Conservation (phyloP, 2,888 invertebrate species). For the Gymnoscelis rufifasciata region DNA sequence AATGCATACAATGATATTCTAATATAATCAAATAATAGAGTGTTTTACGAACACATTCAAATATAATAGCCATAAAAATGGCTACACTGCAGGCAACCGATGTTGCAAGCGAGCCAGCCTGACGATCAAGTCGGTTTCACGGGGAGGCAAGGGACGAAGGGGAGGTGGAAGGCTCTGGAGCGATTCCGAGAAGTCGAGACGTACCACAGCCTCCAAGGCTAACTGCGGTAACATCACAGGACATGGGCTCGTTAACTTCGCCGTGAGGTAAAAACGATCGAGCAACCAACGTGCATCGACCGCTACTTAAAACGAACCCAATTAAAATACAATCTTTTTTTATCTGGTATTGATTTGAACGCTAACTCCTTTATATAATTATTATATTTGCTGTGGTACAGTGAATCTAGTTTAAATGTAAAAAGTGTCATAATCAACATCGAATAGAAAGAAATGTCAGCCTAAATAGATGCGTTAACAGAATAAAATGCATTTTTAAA, state of each 20-base stretch:
- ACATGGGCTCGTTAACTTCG: slow-evolving; percentile 62
- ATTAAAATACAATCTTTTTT: slow-evolving; percentile 50
- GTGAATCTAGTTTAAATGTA: too few species aligned
- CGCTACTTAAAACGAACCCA: slow-evolving; percentile 45
- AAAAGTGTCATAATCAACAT: too few species aligned
- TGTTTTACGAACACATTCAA: too few species aligned
- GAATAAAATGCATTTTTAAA: too few species aligned
- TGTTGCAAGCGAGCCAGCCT: slow-evolving; percentile 40
- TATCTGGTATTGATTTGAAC: slow-evolving; percentile 23
- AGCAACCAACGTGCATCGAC: slow-evolving; percentile 30
- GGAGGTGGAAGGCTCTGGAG: slow-evolving; percentile 35
- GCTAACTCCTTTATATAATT: slow-evolving; percentile 3
- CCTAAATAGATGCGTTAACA: too few species aligned
- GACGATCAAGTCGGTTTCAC: slow-evolving; percentile 52
- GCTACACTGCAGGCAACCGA: slow-evolving; percentile 12
- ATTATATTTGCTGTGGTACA: too few species aligned
- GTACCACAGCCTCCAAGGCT: slow-evolving; percentile 58
- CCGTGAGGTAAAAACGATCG: slow-evolving; percentile 59
- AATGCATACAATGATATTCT: too few species aligned
- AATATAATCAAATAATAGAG: too few species aligned
- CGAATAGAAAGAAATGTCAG: too few species aligned
- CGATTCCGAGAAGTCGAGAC: slow-evolving; percentile 67
- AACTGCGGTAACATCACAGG: slow-evolving; percentile 69
- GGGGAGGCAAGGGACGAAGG: slow-evolving; percentile 38
- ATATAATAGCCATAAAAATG: slow-evolving; percentile 6